Evolutionary conservation across 2,113 vertebrate genomes (phyloP).

Genomic region (Anarrhichthys ocellatus): DNA sequence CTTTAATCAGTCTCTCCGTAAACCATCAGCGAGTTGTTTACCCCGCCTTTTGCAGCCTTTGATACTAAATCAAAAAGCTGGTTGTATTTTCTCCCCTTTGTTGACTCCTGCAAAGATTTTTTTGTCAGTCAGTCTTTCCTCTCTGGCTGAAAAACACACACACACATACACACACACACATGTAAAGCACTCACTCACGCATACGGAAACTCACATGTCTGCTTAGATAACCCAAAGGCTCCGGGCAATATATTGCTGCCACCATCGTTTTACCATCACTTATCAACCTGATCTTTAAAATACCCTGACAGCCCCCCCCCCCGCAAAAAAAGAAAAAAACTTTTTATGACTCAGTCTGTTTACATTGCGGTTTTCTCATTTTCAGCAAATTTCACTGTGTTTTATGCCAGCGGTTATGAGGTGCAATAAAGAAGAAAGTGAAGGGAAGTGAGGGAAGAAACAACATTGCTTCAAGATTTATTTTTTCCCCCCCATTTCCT

Average conservation of each 20-base stretch:
- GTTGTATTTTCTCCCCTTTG: slow-evolving; percentile 17
- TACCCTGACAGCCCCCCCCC: slow-evolving; percentile 35
- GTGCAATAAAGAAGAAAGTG: slow-evolving; percentile 49
- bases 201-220: neutral
- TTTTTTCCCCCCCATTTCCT: slow-evolving; percentile 12
- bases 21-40: slow-evolving; percentile 65
- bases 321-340: neutral
- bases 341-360: slow-evolving; percentile 62
- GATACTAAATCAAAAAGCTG: slow-evolving; percentile 60
- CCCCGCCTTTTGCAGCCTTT: slow-evolving; percentile 54
- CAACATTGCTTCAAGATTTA: slow-evolving; percentile 44
- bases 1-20: slow-evolving; percentile 63
- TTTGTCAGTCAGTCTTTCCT: slow-evolving; percentile 23
- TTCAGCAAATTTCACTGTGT: slow-evolving; percentile 51
- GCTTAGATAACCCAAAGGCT: slow-evolving; percentile 30
- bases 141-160: neutral
- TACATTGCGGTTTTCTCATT: slow-evolving; percentile 67
- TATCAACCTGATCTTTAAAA: slow-evolving; percentile 62
- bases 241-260: slow-evolving; percentile 44
- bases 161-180: neutral
- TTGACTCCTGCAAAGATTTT: slow-evolving; percentile 23
- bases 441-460: slow-evolving; percentile 15
- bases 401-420: slow-evolving; percentile 54
- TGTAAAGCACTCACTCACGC: neutral
- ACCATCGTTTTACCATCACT: slow-evolving; percentile 58